A percentile compares a stretch with the other conserved stretches of the same genome.
phyloP scores from a whole-genome alignment of 2,888 invertebrate species.

The Chelonus formosanus region DNA sequence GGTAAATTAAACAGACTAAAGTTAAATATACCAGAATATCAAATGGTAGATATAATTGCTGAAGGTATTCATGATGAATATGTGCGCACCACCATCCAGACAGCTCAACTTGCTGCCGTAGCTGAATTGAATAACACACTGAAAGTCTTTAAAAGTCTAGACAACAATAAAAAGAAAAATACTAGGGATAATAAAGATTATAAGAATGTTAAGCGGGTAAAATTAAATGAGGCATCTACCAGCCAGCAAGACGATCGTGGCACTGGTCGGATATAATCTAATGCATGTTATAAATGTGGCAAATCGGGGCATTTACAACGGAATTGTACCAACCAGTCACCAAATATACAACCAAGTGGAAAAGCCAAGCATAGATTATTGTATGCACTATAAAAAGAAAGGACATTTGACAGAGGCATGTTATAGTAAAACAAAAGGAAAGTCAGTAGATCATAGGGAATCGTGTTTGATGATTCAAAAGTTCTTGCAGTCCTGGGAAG shows the following conservation, averaged over 20 bases:
- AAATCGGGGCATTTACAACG: background rate
- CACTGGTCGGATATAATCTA: too few species aligned
- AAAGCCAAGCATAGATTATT: too few species aligned
- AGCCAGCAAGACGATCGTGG: too few species aligned
- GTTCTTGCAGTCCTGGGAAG: background rate
- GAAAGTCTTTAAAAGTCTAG: too few species aligned
- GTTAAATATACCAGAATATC: slow-evolving; percentile 21
- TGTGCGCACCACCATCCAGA: background rate
- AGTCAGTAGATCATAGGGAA: background rate
- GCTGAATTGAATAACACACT: background rate
- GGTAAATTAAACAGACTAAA: slow-evolving; percentile 18
- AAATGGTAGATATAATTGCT: slow-evolving; percentile 21
- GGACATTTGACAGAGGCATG: slow-evolving; percentile 19
- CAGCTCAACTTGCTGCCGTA: slow-evolving; percentile 2
- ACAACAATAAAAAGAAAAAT: background rate
- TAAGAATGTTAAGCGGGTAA: too few species aligned
- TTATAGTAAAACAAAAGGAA: slow-evolving; percentile 1
- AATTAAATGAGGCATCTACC: too few species aligned
- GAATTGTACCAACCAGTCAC: background rate
- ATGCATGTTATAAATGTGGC: slow-evolving; percentile 1
- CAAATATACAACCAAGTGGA: background rate
- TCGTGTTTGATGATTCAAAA: background rate
- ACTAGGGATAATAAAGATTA: too few species aligned
- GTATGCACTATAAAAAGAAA: too few species aligned
- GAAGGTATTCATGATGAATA: slow-evolving; percentile 27